Base-by-base conservation (phyloP, 2,888 invertebrate species). In the Cyrtodaria siliqua region DNA sequence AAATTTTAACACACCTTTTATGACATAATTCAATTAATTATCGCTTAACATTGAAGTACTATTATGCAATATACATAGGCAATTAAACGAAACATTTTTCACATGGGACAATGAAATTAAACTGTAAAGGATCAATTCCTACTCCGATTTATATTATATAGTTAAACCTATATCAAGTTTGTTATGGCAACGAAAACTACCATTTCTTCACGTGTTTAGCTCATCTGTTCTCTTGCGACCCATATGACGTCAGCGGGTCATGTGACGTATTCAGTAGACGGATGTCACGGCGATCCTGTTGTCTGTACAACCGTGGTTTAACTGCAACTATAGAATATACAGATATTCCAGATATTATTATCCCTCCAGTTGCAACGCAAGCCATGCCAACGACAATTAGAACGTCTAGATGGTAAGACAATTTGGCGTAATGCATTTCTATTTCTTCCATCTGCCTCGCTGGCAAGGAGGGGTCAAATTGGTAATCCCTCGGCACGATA, bases 391-490 rank as follows among this genome's bases (percentile, higher is more conserved):
- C 62, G 12, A 86, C 67, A 20, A 87, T 78, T 67, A 83, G 81
- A 6, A 87, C 64, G 44, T 88, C 87, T 26, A 89, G 71, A 26
- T 55, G 55, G 29, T 71, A 69, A 4, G 81, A 70, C 26, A 87
- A 69, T 2, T 71, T 55, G 2, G 78, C 72, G 66, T 87, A 87
- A 64, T 83, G 80, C 6, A 82, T 70, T 61, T 86, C 88, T n/a
- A 85, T 84, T 1, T 71, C 55, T 68, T 89, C 89, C 86, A 87
- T 88, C 55, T 89, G 78, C 23, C 88, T 52, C 1, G 89, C 89
- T 8, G 85, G 79, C n/a, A 79, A 47, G 33, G 78, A 72, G 0
- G 86, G 74, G 56, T 89, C 83, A 50, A 87, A 84, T 16, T 40
- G 52, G 63, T 87, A 87, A 40, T 81, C 83, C 29, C 86, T 70